A percentile compares a stretch with the other conserved stretches of the same genome.
Evolutionary conservation across 2,888 invertebrate genomes (phyloP).

Genomic region (Thysanoteuthis rhombus): DNA sequence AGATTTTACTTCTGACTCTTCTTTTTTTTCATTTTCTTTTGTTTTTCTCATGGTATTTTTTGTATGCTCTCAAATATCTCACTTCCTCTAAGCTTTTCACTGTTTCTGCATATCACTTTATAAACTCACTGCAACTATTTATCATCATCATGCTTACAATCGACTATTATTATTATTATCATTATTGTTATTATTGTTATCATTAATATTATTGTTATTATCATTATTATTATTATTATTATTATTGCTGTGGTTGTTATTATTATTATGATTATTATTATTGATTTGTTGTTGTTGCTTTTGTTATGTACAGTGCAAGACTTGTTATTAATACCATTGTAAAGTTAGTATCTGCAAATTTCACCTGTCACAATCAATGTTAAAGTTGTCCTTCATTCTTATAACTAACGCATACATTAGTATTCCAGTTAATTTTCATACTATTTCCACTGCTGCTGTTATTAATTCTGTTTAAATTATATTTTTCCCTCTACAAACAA

Average conservation of each 20-base stretch:
- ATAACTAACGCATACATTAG: no score
- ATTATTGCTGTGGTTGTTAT: neutral
- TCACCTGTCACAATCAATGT: no score
- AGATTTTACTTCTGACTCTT: neutral
- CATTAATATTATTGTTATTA: neutral
- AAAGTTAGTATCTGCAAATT: no score
- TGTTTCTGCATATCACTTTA: neutral
- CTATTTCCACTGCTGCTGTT: no score
- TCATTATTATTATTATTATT: neutral
- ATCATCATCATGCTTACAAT: neutral
- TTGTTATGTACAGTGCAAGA: neutral
- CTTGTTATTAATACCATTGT: neutral
- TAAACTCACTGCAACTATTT: neutral
- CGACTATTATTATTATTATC: neutral
- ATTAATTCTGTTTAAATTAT: no score
- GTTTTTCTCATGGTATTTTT: neutral
- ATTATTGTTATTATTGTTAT: neutral
- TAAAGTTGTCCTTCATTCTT: no score
- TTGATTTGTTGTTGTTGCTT: neutral
- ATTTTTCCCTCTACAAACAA: no score
- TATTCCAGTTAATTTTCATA: no score
- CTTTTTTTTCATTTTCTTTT: neutral
- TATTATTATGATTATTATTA: neutral
- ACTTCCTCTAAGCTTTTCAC: neutral
- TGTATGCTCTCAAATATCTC: neutral